Evolutionary conservation across 37 sponge, comb jelly and placozoan species (phyloP).

Genomic region (Bolinopsis microptera): DNA sequence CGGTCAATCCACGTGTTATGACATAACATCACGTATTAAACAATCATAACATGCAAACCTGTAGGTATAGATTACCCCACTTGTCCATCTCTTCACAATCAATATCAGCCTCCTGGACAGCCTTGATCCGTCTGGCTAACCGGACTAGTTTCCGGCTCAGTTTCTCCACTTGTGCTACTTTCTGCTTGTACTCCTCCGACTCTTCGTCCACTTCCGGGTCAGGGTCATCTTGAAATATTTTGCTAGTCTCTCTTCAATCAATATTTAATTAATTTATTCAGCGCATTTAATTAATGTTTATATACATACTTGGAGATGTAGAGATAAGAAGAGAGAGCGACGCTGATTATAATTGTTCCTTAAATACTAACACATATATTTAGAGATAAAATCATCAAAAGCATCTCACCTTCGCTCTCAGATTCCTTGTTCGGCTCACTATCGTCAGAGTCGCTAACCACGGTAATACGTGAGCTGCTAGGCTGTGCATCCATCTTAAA

Average conservation of each 20-base stretch:
- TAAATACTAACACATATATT: too few species aligned
- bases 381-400: too few species aligned
- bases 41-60: slow-evolving; percentile 17
- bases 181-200: slow-evolving; percentile 5
- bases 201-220: slow-evolving; percentile 19
- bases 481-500: not conserved
- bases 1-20: too few species aligned
- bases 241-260: too few species aligned
- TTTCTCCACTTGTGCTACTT: not conserved
- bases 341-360: too few species aligned
- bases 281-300: too few species aligned
- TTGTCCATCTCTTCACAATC: not conserved
- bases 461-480: not conserved
- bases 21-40: too few species aligned
- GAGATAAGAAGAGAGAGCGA: too few species aligned
- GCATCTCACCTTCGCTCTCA: slow-evolving; percentile 28
- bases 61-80: slow-evolving; percentile 54
- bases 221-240: too few species aligned
- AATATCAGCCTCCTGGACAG: slow-evolving; percentile 55
- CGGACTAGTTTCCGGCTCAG: slow-evolving; percentile 15
- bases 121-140: slow-evolving; percentile 35
- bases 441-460: not conserved
- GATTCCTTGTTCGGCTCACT: not conserved
- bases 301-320: too few species aligned
- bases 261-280: too few species aligned